Evolutionary conservation across 2,888 invertebrate genomes (phyloP).

Genomic region (Oxycera nigricornis): DNA sequence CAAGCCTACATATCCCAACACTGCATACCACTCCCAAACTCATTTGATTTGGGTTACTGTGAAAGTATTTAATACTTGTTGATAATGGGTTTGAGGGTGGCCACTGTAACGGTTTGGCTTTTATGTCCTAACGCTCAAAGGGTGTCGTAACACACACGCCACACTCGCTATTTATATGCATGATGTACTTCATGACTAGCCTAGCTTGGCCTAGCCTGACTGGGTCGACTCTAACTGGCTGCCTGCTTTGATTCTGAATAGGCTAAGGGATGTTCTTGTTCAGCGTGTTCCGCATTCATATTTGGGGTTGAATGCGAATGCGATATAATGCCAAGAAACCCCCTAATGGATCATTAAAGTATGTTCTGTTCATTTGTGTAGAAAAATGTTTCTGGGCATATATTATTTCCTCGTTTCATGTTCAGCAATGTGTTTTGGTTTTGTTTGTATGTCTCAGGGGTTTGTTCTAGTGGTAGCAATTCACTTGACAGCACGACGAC

Average conservation of each 20-base stretch:
- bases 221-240: no score
- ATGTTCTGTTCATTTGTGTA: slow-evolving; percentile 41
- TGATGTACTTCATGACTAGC: neutral
- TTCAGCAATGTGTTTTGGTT: slow-evolving; percentile 10
- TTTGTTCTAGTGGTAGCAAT: no score
- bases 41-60: no score
- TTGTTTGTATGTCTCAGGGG: neutral
- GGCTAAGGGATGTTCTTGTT: no score
- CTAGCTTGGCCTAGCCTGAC: no score
- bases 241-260: no score
- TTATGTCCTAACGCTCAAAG: slow-evolving; percentile 23
- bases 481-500: no score
- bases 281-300: slow-evolving; percentile 12
- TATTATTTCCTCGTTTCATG: slow-evolving; percentile 34
- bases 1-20: no score
- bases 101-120: slow-evolving; percentile 28
- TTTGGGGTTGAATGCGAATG: slow-evolving; percentile 6
- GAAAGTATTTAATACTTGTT: slow-evolving; percentile 36
- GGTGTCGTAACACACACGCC: neutral
- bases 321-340: slow-evolving; percentile 23
- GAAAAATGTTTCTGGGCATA: slow-evolving; percentile 33
- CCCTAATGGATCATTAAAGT: slow-evolving; percentile 42
- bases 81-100: slow-evolving; percentile 21
- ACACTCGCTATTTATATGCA: neutral
- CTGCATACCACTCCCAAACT: no score